A percentile compares a stretch with the other conserved stretches of the same genome.
Evolutionary conservation across 37 sponge, comb jelly and placozoan genomes (phyloP).

Genomic region (Chondrosia reniformis): DNA sequence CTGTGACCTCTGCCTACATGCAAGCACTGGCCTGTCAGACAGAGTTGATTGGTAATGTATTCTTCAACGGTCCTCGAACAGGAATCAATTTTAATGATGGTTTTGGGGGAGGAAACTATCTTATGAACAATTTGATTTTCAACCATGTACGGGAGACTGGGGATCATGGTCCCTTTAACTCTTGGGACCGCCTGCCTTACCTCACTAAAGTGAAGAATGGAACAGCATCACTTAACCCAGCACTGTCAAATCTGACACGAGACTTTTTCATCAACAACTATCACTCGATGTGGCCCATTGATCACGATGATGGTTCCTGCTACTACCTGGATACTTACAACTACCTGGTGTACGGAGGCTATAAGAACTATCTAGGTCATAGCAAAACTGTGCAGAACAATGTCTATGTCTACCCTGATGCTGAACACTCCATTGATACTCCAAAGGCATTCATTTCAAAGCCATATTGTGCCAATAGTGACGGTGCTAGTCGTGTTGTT

Average conservation of each 20-base stretch:
- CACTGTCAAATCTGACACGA: conserved; percentile 3
- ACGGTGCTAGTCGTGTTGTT: conserved; percentile 31
- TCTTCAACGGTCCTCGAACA: conserved; percentile 60
- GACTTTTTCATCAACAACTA: conserved; percentile 55
- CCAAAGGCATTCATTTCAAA: neutral
- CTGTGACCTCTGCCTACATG: conserved; percentile 32
- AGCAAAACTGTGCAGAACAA: conserved; percentile 32
- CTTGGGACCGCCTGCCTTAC: conserved; percentile 56
- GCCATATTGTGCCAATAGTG: conserved; percentile 49
- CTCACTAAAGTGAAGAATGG: conserved; percentile 17
- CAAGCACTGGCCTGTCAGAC: conserved; percentile 38
- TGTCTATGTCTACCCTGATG: conserved; percentile 47
- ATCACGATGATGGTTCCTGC: conserved; percentile 61
- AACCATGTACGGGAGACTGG: conserved; percentile 58
- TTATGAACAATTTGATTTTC: conserved; percentile 44
- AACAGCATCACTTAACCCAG: conserved; percentile 31
- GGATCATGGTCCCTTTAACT: conserved; percentile 59
- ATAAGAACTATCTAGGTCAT: conserved; percentile 50
- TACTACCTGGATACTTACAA: conserved; percentile 53
- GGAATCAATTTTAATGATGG: conserved; percentile 68
- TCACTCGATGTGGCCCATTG: conserved; percentile 48
- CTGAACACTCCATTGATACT: neutral
- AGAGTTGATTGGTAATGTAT: conserved; percentile 29
- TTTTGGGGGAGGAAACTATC: conserved; percentile 46
- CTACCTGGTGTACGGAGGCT: conserved; percentile 52